Percentiles rank a stretch among this genome's conserved stretches.
These are phyloP conservation scores for Vanessa cardui DNA, from an alignment of 2,888 invertebrate genomes.

Conservation along the genomic window DNA sequence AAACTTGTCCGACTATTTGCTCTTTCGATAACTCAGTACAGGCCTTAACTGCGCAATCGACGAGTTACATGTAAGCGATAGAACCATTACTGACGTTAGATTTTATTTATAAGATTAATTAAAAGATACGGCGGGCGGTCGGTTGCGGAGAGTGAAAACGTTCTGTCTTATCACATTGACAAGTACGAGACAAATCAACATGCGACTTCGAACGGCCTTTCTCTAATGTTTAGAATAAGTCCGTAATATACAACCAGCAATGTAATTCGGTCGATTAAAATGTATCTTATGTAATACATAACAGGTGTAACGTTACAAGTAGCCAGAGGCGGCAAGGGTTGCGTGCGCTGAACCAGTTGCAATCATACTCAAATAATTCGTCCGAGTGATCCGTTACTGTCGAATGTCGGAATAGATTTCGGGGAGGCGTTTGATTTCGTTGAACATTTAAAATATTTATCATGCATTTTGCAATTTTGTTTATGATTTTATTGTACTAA, in stretches of 20 bases:
- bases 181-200: slow-evolving; percentile 49
- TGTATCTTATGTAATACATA: slow-evolving; percentile 52
- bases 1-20: slow-evolving; percentile 31
- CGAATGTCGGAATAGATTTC: slow-evolving; percentile 55
- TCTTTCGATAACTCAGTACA: slow-evolving; percentile 46
- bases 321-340: slow-evolving; percentile 68
- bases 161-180: slow-evolving; percentile 57
- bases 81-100: slow-evolving; percentile 68
- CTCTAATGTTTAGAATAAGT: slow-evolving; percentile 38
- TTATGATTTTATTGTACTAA: slow-evolving; percentile 34
- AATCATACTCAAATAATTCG: slow-evolving; percentile 64
- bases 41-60: slow-evolving; percentile 55
- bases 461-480: slow-evolving; percentile 24
- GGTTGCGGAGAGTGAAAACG: slow-evolving; percentile 71
- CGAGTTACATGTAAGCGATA: slow-evolving; percentile 55
- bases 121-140: slow-evolving; percentile 69
- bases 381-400: slow-evolving; percentile 75
- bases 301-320: slow-evolving; percentile 72
- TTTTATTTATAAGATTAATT: slow-evolving; percentile 79
- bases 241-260: slow-evolving; percentile 51
- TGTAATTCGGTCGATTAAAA: slow-evolving; percentile 51
- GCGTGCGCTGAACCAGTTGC: slow-evolving; percentile 75
- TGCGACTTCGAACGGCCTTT: slow-evolving; percentile 47
- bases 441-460: slow-evolving; percentile 16
- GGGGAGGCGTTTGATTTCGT: slow-evolving; percentile 21